A percentile compares a stretch with the other conserved stretches of the same genome.
phyloP scores from a whole-genome alignment of 2,113 vertebrate species.

The Mugil cephalus region DNA sequence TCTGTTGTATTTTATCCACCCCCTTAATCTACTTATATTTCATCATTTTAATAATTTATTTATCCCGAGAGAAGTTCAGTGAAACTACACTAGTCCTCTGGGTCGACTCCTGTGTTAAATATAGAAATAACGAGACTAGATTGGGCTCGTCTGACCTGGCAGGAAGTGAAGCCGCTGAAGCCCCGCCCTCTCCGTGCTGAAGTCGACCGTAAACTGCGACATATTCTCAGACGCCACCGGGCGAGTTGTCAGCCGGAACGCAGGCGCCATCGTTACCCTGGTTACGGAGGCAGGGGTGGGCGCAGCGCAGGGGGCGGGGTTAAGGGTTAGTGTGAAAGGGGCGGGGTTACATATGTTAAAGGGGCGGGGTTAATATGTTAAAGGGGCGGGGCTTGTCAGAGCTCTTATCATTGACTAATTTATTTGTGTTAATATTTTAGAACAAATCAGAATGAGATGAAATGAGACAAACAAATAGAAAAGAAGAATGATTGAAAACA shows the following conservation, averaged over 20 bases:
- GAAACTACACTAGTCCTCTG: too few relatives aligned
- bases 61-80: too few relatives aligned
- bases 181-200: slow-evolving; percentile 87
- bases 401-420: slow-evolving; percentile 10
- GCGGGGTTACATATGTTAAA: too few relatives aligned
- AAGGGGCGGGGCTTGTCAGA: neutral
- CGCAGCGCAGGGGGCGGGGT: neutral
- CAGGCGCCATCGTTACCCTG: slow-evolving; percentile 95
- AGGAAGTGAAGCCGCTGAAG: slow-evolving; percentile 91
- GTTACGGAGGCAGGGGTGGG: slow-evolving; percentile 5
- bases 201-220: slow-evolving; percentile 94
- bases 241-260: slow-evolving; percentile 92
- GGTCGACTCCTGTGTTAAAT: too few relatives aligned
- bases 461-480: neutral
- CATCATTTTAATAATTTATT: too few relatives aligned
- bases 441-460: neutral
- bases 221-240: slow-evolving; percentile 90
- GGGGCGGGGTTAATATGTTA: slow-evolving; percentile 5
- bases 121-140: too few relatives aligned
- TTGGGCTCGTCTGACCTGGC: slow-evolving; percentile 88
- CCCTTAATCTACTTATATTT: too few relatives aligned
- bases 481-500: neutral
- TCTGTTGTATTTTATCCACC: too few relatives aligned
- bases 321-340: slow-evolving; percentile 8
- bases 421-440: slow-evolving; percentile 19